phyloP scores from a whole-genome alignment of 2,888 invertebrate species.

The Sarcophaga rosellei region DNA sequence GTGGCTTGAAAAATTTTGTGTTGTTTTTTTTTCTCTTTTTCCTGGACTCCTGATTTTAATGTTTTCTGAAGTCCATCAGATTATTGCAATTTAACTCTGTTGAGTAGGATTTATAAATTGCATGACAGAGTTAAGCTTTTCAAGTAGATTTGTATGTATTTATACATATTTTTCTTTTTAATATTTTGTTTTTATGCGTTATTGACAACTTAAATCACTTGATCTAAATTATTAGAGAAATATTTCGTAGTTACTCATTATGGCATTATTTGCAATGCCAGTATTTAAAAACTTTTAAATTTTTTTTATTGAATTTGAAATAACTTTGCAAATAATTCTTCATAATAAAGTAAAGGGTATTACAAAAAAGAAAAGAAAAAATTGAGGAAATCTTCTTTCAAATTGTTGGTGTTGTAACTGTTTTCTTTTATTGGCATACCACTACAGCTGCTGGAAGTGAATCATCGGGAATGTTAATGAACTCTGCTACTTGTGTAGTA shows the following conservation, averaged over 20 bases:
- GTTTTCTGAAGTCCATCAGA: no score
- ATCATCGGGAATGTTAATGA: no score
- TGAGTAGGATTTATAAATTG: no score
- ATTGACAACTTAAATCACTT: neutral
- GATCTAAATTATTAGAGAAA: neutral
- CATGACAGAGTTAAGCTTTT: no score
- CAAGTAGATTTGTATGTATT: no score
- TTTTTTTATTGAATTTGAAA: neutral
- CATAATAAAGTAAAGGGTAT: neutral
- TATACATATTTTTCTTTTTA: no score
- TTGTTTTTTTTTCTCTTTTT: neutral
- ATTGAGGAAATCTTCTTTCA: no score
- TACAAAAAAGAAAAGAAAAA: neutral
- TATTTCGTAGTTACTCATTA: neutral
- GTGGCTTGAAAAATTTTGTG: neutral
- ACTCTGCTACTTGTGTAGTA: no score
- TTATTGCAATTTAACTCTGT: no score
- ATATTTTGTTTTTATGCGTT: neutral
- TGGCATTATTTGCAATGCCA: neutral
- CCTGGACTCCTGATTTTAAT: neutral
- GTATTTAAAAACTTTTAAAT: neutral
- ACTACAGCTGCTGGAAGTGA: no score
- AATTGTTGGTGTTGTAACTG: no score
- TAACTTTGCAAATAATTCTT: neutral
- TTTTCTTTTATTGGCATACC: no score